Evolutionary conservation across 2,797 vertebrate genomes (phyloP).

Genomic region (Oophaga sylvatica): DNA sequence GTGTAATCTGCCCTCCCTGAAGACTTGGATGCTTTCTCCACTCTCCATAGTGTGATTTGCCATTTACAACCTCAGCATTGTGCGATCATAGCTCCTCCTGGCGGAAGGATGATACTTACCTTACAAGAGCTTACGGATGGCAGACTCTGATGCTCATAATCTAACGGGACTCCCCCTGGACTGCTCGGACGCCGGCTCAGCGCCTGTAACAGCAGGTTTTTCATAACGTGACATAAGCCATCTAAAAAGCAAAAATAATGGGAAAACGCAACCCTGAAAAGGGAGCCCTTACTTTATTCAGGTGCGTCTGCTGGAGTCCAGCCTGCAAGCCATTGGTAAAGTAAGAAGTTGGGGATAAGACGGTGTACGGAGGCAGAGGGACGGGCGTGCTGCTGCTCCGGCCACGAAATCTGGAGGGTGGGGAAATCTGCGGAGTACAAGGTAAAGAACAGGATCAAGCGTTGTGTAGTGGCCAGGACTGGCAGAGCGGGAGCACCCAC

Average conservation of each 20-base stretch:
- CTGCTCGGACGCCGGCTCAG: conserved; percentile 83
- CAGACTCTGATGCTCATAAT: conserved; percentile 70
- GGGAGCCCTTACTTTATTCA: conserved; percentile 80
- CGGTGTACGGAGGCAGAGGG: conserved; percentile 72
- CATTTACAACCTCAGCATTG: background rate
- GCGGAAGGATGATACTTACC: conserved; percentile 66
- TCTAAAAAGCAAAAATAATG: background rate
- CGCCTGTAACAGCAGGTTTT: conserved; percentile 70
- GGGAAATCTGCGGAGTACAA: conserved; percentile 64
- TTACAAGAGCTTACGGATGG: conserved; percentile 77
- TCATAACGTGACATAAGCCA: background rate
- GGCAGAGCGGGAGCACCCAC: too few species aligned
- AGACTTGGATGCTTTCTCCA: too few species aligned
- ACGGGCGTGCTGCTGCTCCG: conserved; percentile 66
- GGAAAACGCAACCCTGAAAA: background rate
- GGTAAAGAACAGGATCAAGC: too few species aligned
- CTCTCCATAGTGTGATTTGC: too few species aligned
- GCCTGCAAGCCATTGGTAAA: conserved; percentile 78
- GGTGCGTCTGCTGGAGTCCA: conserved; percentile 76
- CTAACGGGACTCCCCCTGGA: conserved; percentile 72
- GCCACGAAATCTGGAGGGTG: conserved; percentile 72
- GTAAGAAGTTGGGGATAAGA: conserved; percentile 79
- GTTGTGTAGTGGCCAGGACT: too few species aligned
- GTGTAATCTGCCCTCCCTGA: too few species aligned
- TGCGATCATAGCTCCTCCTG: background rate